Conservation (phyloP, 2,797 vertebrate genomes). For the Rhincodon typus region DNA sequence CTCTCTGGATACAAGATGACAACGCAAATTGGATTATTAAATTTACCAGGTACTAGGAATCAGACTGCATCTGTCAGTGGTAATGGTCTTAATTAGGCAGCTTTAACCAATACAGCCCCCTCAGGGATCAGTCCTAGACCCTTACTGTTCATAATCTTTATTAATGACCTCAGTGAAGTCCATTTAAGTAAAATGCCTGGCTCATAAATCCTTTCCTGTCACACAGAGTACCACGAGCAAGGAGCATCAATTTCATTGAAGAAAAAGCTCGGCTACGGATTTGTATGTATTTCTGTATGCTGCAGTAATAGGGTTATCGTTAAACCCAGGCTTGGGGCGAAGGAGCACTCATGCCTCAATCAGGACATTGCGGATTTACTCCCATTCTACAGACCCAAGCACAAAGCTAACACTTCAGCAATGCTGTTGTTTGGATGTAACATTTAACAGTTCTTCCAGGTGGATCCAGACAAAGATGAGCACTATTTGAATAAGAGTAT, state of each 20-base stretch:
- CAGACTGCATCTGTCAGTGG: background rate
- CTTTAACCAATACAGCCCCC: background rate
- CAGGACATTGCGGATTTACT: background rate
- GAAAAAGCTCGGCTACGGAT: background rate
- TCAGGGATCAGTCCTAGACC: background rate
- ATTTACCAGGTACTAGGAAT: constrained; percentile 9
- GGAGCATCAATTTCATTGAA: constrained; percentile 10
- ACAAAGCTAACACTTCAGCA: background rate
- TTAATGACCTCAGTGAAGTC: background rate
- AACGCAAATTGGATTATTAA: constrained; percentile 30
- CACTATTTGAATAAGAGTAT: background rate
- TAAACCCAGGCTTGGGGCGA: background rate
- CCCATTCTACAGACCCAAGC: background rate
- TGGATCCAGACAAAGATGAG: background rate
- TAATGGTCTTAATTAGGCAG: constrained; percentile 29
- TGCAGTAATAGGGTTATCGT: background rate
- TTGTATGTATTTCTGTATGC: background rate
- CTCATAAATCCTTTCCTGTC: background rate
- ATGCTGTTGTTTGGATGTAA: background rate
- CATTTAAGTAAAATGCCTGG: background rate
- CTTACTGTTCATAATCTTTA: constrained; percentile 4
- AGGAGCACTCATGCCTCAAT: background rate
- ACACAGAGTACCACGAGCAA: background rate
- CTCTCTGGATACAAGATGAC: background rate
- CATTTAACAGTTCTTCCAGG: background rate